Evolutionary conservation across 1,140 invertebrate genomes (phyloP).

Genomic region (Conus ventricosus): DNA sequence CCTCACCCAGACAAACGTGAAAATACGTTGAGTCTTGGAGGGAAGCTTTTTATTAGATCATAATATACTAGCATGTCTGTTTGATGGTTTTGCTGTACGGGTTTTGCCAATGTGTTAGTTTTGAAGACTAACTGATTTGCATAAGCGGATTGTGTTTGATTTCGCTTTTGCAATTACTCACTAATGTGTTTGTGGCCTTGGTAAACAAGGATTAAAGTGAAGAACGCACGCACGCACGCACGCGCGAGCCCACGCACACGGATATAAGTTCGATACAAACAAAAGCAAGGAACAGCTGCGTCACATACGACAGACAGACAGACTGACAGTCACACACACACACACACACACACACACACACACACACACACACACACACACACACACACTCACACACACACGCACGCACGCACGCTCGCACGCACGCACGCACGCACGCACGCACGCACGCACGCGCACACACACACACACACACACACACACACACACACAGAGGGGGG

Average conservation of each 20-base stretch:
- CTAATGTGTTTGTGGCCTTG: neutral
- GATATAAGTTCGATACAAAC: neutral
- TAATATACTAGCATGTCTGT: neutral
- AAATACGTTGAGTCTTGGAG: no score
- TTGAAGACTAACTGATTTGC: no score
- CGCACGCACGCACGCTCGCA: neutral
- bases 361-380: conserved; percentile 4
- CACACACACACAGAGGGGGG: neutral
- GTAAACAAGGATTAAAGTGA: neutral
- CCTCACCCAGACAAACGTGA: no score
- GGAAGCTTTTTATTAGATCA: neutral
- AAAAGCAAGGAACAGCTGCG: neutral
- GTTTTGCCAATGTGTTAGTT: no score
- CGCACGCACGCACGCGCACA: neutral
- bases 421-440: neutral
- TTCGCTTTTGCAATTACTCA: neutral
- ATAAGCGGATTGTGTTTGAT: no score
- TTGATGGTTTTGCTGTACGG: no score
- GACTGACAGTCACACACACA: neutral
- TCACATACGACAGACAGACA: neutral
- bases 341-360: neutral
- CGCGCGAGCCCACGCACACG: neutral
- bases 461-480: conserved; percentile 1
- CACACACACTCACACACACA: conserved; percentile 16
- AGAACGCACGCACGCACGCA: neutral